A percentile compares a stretch with the other conserved stretches of the same genome.
phyloP scores from a whole-genome alignment of 1,140 invertebrate species.

The Drosophila micromelanica region DNA sequence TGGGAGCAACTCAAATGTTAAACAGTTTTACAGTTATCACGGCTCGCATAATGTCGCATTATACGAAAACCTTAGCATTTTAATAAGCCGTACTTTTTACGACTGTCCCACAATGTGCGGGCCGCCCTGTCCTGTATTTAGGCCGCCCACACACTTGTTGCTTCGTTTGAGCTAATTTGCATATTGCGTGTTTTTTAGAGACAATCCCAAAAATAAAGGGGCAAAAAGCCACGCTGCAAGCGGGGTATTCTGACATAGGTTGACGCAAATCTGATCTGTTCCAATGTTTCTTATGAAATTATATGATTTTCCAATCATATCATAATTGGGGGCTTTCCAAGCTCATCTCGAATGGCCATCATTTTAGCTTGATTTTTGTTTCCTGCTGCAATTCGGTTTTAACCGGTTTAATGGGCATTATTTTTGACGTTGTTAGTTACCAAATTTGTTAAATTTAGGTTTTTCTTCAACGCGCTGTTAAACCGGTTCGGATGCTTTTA shows the following conservation, averaged over 20 bases:
- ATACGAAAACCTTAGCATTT: neutral
- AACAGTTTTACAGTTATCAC: slow-evolving; percentile 3
- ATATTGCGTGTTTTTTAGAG: neutral
- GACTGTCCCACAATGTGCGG: slow-evolving; percentile 12
- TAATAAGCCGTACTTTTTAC: slow-evolving; percentile 6
- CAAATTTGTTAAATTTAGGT: slow-evolving; percentile 26
- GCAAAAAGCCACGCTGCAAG: slow-evolving; percentile 12
- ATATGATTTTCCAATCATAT: neutral
- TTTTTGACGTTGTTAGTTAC: slow-evolving; percentile 19
- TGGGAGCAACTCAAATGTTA: slow-evolving; percentile 28
- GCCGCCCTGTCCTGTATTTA: slow-evolving; percentile 16
- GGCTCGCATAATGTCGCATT: slow-evolving; percentile 2
- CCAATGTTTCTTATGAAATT: neutral
- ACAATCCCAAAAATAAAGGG: slow-evolving; percentile 1
- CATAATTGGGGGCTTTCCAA: neutral
- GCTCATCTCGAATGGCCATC: neutral
- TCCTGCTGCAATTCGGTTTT: slow-evolving; percentile 34
- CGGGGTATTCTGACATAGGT: neutral
- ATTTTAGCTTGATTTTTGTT: neutral
- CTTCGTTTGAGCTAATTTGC: slow-evolving; percentile 1
- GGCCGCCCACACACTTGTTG: neutral
- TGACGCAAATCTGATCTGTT: neutral
- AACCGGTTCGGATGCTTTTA: slow-evolving; percentile 32
- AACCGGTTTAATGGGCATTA: slow-evolving; percentile 33
- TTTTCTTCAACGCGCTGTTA: neutral